These are phyloP conservation scores for Fopius arisanus DNA, from an alignment of 1,140 invertebrate species.

Conservation along the genomic window DNA sequence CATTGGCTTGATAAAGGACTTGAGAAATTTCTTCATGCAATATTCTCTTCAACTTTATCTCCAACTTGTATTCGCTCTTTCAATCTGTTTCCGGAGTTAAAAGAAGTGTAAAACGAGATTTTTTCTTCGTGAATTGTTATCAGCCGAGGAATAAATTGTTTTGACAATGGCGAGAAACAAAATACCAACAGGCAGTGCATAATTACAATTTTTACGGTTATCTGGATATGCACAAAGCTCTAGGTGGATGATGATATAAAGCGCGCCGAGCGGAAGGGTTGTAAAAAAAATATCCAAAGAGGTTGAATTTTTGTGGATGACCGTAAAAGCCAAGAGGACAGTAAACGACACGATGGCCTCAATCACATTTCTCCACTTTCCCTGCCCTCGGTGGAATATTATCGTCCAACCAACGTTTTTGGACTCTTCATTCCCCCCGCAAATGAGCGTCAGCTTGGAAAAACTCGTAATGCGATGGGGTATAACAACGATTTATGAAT, in stretches of 20 bases:
- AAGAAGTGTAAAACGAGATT: too few relatives aligned
- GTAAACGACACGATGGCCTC: not conserved
- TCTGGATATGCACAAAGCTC: not conserved
- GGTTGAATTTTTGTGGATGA: not conserved
- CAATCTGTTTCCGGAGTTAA: not conserved
- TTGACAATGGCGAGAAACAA: not conserved
- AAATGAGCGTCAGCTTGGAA: not conserved
- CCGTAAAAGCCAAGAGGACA: not conserved
- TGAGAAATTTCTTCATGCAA: not conserved
- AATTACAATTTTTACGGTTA: not conserved
- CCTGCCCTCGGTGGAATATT: not conserved
- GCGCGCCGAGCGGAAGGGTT: not conserved
- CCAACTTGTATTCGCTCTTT: not conserved
- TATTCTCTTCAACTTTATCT: not conserved
- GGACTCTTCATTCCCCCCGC: not conserved
- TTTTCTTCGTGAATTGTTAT: too few relatives aligned
- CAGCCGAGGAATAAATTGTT: too few relatives aligned
- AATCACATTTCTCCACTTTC: not conserved
- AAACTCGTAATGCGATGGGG: too few relatives aligned
- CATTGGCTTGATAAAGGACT: not conserved
- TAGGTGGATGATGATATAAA: not conserved
- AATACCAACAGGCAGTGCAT: not conserved
- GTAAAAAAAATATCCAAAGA: not conserved
- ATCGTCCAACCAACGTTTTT: not conserved
- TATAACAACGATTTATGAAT: too few relatives aligned